Percentiles rank a stretch among this genome's conserved stretches.
These are phyloP conservation scores for Neogale vison DNA, from an alignment of 2,113 vertebrate species.

Conservation along the genomic window DNA sequence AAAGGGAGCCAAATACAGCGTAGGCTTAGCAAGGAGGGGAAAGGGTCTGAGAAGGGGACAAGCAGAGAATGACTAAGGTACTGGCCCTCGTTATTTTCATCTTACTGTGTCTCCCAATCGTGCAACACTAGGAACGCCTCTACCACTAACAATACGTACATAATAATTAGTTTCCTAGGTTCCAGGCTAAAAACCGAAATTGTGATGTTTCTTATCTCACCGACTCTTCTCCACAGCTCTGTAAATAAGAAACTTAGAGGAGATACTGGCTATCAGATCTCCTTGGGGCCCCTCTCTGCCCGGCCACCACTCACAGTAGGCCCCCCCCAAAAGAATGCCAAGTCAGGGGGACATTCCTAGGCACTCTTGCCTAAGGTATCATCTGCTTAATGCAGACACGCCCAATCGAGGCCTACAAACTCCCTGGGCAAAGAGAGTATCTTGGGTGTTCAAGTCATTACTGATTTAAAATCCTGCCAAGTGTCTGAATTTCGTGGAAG, in stretches of 20 bases:
- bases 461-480: not conserved
- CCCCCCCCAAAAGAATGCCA: not conserved
- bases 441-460: not conserved
- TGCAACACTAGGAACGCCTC: not conserved
- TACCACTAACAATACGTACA: not conserved
- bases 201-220: not conserved
- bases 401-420: not conserved
- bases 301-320: not conserved
- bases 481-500: not conserved
- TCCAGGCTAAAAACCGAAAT: not conserved
- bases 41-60: no score
- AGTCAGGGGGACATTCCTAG: not conserved
- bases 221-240: not conserved
- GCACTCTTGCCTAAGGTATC: no score
- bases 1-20: not conserved
- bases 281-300: not conserved
- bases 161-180: not conserved
- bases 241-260: not conserved
- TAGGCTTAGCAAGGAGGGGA: not conserved
- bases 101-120: not conserved
- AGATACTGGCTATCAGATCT: fast-evolving
- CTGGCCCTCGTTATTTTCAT: not conserved
- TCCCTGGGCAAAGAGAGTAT: not conserved
- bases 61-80: not conserved
- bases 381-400: not conserved